Percentiles rank a stretch among this genome's conserved stretches.
Evolutionary conservation across 2,888 invertebrate species (phyloP).

Genomic region (Ophioninae sp.): DNA sequence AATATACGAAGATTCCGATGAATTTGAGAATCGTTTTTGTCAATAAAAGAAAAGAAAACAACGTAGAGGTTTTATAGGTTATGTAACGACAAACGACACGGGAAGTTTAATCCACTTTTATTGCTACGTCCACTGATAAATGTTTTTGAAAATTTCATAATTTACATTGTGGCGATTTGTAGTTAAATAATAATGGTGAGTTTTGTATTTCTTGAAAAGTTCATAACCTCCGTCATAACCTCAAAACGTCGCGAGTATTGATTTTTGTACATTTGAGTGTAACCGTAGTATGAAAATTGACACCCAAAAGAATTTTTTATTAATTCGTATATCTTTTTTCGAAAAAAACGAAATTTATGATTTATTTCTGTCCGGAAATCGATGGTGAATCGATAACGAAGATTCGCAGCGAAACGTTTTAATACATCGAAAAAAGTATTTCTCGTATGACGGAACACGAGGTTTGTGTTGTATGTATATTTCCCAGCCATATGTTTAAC

Average conservation of each 20-base stretch:
- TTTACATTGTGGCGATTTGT: no score
- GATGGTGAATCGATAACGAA: background rate
- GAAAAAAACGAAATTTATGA: background rate
- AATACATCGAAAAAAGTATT: background rate
- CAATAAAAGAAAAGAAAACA: no score
- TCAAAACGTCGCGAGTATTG: no score
- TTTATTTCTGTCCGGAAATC: background rate
- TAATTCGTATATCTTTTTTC: background rate
- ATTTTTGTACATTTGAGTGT: no score
- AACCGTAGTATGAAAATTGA: background rate
- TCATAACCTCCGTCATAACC: no score
- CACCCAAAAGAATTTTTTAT: background rate
- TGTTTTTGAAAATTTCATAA: no score
- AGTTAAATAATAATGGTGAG: no score
- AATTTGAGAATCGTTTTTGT: constrained; percentile 12
- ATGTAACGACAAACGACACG: no score
- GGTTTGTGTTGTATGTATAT: constrained; percentile 26
- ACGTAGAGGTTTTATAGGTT: no score
- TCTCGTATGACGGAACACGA: constrained; percentile 42
- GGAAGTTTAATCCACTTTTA: no score
- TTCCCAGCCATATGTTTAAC: constrained; percentile 61
- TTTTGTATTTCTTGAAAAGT: no score
- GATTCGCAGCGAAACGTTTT: background rate
- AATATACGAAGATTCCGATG: background rate
- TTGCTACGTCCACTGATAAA: no score